Conservation (phyloP, 2,797 vertebrate species). For the Peromyscus aztecus region DNA sequence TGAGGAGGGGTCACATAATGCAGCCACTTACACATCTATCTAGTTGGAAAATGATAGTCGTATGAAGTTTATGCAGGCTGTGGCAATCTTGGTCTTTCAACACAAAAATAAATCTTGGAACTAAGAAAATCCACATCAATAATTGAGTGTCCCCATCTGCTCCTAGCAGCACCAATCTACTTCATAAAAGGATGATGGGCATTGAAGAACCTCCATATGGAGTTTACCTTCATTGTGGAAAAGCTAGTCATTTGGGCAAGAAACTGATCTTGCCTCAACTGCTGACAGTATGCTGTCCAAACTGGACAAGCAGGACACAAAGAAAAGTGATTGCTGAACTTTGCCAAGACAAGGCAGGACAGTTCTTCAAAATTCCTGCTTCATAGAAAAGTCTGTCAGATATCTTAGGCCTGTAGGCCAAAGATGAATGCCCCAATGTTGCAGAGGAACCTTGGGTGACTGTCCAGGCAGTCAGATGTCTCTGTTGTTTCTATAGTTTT, state of each 20-base stretch:
- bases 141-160: not conserved
- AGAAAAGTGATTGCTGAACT: not conserved
- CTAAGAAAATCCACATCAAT: slow-evolving; percentile 49
- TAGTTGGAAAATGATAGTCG: slow-evolving; percentile 19
- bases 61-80: not conserved
- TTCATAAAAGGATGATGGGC: not conserved
- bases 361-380: not conserved
- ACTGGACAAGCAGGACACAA: not conserved
- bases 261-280: not conserved
- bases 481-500: not conserved
- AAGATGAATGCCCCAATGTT: not conserved
- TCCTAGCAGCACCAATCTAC: not conserved
- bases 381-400: not conserved
- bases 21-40: not conserved
- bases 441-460: not conserved
- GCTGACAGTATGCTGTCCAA: not conserved
- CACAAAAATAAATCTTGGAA: slow-evolving; percentile 26
- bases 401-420: not conserved
- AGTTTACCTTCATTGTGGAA: not conserved
- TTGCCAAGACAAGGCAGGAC: not conserved
- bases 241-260: not conserved
- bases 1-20: not conserved
- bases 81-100: not conserved
- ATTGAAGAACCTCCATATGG: not conserved
- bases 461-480: not conserved